These are phyloP conservation scores for Chlorodrepanis virens DNA, from an alignment of 2,113 vertebrate genomes.

Conservation along the genomic window DNA sequence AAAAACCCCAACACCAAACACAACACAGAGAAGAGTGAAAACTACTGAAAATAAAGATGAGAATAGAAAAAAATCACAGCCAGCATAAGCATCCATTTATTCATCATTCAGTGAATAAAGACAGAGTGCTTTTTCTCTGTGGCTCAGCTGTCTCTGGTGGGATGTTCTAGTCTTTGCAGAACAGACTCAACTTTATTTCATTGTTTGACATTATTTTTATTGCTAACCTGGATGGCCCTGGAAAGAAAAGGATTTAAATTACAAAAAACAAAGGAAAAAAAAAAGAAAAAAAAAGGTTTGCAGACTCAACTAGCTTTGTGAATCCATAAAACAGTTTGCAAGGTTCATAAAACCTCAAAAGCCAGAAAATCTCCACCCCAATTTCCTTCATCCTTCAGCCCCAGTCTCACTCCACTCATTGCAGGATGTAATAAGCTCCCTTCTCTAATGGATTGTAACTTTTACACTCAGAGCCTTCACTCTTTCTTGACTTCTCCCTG, in stretches of 20 bases:
- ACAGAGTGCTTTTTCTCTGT: background rate
- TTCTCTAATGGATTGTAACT: background rate
- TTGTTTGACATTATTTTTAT: background rate
- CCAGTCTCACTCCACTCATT: background rate
- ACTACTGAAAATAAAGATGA: background rate
- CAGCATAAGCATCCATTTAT: background rate
- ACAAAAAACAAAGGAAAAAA: background rate
- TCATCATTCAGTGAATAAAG: background rate
- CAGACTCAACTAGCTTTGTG: background rate
- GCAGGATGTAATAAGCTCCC: background rate
- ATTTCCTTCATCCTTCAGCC: background rate
- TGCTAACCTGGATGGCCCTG: background rate
- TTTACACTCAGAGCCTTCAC: background rate
- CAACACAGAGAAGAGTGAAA: background rate
- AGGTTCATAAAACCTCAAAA: conserved; percentile 55
- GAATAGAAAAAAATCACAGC: background rate
- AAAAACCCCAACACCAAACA: background rate
- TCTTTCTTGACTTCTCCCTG: background rate
- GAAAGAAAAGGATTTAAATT: conserved; percentile 31
- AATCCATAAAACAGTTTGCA: conserved; percentile 32
- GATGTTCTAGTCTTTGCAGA: background rate
- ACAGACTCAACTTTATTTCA: background rate
- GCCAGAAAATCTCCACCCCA: background rate
- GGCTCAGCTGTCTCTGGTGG: background rate
- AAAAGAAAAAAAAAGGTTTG: background rate